Percentiles rank a stretch among this genome's conserved stretches.
Evolutionary conservation across 2,113 vertebrate genomes (phyloP).

Genomic region (Piprites chloris): DNA sequence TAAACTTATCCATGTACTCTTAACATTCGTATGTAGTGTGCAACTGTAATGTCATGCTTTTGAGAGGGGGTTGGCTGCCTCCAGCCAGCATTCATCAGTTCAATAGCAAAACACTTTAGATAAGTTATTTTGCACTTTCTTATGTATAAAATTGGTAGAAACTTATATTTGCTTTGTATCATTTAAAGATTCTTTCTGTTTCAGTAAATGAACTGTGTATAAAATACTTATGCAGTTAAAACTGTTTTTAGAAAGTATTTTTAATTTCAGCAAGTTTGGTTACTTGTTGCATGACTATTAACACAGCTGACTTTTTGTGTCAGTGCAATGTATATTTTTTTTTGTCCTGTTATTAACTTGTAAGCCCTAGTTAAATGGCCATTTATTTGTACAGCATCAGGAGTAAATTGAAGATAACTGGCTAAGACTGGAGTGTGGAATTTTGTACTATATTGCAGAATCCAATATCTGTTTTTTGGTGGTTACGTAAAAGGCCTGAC

Average conservation of each 20-base stretch:
- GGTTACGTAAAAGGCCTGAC: slow-evolving; percentile 91
- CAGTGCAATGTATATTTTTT: slow-evolving; percentile 96
- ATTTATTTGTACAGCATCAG: slow-evolving; percentile 87
- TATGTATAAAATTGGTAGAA: slow-evolving; percentile 85
- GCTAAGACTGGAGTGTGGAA: slow-evolving; percentile 82
- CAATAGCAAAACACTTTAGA: slow-evolving; percentile 82
- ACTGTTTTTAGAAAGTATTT: slow-evolving; percentile 92
- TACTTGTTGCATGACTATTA: slow-evolving; percentile 99
- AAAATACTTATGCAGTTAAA: slow-evolving; percentile 99
- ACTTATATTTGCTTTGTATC: slow-evolving; percentile 85
- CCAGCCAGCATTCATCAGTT: slow-evolving; percentile 65
- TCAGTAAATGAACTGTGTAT: slow-evolving; percentile 91
- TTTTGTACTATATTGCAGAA: slow-evolving; percentile 90
- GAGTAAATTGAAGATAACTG: slow-evolving; percentile 81
- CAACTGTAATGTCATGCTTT: slow-evolving; percentile 79
- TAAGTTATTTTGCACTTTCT: slow-evolving; percentile 91
- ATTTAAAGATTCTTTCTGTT: slow-evolving; percentile 86
- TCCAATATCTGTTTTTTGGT: slow-evolving; percentile 83
- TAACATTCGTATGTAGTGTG: slow-evolving; percentile 70
- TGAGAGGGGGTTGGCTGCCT: slow-evolving; percentile 65
- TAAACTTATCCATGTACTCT: slow-evolving; percentile 67
- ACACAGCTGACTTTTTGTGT: slow-evolving; percentile 99
- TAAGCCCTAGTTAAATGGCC: slow-evolving; percentile 80
- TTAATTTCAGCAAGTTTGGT: slow-evolving; percentile 98
- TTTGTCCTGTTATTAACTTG: slow-evolving; percentile 87